Base-by-base conservation (phyloP, 2,888 invertebrate genomes). In the Ethmia dodecea region DNA sequence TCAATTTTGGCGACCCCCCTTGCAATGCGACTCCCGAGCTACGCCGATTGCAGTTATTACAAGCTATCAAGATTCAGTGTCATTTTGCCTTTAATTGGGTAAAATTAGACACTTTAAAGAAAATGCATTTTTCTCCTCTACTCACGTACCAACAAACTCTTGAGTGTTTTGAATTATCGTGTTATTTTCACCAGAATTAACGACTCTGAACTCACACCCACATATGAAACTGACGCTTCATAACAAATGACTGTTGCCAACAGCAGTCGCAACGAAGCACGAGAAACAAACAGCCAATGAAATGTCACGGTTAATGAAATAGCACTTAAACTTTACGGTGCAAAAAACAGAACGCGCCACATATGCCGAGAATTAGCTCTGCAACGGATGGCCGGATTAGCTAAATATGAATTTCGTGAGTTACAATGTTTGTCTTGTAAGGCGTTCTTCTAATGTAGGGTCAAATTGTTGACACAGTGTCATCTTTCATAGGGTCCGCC, bases 381-480 rank as follows among this genome's bases (percentile, higher is more conserved):
- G 28, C 32, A 50, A 72, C 74, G 80, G 79, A 81, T 73, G 75
- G 71, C 43, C 54, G 78, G 83, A 83, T 84, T 84, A 86, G 70
- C 58, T 60, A 75, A 71, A 83, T 78, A 76, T 73, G 68, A 72
- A 68, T 69, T 81, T 71, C 80, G 83, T 80, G 80, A 71, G 76
- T 63, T 69, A 61, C 66, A 52, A 43, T 81, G 79, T 84, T 83
- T 83, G 66, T 73, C 61, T 83, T 75, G 74, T 70, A 75, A 74
- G 67, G 55, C 70, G 72, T 67, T 48, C n/a, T n/a, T 43, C 63
- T 77, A 73, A 78, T 79, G 76, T 60, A 69, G 68, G 70, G 68
- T 80, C 81, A 81, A 81, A 79, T 81, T 86, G 83, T 81, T 83
- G 74, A 78, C 76, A 64, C 60, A 73, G 81, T 79, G 70, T 83